Evolutionary conservation across 2,888 invertebrate species (phyloP).

Genomic region (Cremastinae sp.): DNA sequence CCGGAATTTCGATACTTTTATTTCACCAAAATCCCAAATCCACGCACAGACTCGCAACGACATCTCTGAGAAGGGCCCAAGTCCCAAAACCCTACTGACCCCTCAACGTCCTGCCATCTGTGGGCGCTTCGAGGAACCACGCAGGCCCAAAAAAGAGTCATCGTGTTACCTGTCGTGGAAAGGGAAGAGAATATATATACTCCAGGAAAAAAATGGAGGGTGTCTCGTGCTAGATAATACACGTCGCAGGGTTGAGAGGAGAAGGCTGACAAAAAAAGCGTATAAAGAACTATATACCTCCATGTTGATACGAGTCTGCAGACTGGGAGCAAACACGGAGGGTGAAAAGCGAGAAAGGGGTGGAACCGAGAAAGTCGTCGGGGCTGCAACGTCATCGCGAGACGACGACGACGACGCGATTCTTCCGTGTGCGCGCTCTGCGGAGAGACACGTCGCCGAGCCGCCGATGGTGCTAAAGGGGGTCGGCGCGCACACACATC

Average conservation of each 20-base stretch:
- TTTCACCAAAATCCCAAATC: not conserved
- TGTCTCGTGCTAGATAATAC: too few relatives aligned
- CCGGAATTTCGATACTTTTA: too few relatives aligned
- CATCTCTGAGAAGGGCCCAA: slow-evolving; percentile 59
- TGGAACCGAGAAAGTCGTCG: slow-evolving; percentile 28
- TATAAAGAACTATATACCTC: too few relatives aligned
- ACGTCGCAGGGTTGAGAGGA: not conserved
- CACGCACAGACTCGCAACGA: slow-evolving; percentile 34
- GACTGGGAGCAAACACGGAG: slow-evolving; percentile 54
- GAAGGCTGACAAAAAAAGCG: not conserved
- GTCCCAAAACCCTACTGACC: slow-evolving; percentile 31
- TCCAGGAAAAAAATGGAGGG: not conserved
- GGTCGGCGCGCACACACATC: slow-evolving; percentile 42
- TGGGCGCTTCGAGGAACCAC: slow-evolving; percentile 22
- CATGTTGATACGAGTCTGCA: slow-evolving; percentile 46
- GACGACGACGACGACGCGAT: slow-evolving; percentile 20
- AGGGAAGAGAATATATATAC: slow-evolving; percentile 22
- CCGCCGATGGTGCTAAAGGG: slow-evolving; percentile 27
- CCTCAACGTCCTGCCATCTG: slow-evolving; percentile 64
- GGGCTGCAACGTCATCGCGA: slow-evolving; percentile 13
- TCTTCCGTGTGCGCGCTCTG: too few relatives aligned
- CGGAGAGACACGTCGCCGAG: too few relatives aligned
- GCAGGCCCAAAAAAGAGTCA: slow-evolving; percentile 35
- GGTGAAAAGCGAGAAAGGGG: slow-evolving; percentile 1
- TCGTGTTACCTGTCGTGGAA: slow-evolving; percentile 40